These are phyloP conservation scores for Callopanchax toddi DNA, from an alignment of 2,113 vertebrate genomes.

Conservation along the genomic window DNA sequence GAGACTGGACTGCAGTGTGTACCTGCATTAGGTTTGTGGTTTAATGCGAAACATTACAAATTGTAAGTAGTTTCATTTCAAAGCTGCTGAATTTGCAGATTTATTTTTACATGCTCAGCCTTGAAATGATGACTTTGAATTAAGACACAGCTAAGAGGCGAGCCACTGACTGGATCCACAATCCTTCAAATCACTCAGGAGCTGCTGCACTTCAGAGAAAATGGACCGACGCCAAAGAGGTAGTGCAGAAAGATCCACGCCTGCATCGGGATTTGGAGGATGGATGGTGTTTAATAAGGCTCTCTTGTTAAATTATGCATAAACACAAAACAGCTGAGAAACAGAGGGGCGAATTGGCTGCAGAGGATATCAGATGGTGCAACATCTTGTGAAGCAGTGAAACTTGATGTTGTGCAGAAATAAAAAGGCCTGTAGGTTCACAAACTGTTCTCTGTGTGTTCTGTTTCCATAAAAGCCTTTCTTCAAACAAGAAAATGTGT, in stretches of 20 bases:
- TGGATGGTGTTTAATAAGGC: constrained; percentile 22
- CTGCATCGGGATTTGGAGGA: constrained; percentile 18
- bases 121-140: constrained; percentile 18
- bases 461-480: too few relatives aligned
- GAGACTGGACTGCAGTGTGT: too few relatives aligned
- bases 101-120: neutral
- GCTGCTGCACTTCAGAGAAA: constrained; percentile 17
- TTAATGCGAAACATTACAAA: too few relatives aligned
- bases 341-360: neutral
- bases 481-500: too few relatives aligned
- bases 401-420: constrained; percentile 28
- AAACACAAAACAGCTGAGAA: constrained; percentile 17
- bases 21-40: too few relatives aligned
- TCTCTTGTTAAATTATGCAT: constrained; percentile 35
- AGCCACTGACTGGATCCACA: constrained; percentile 31
- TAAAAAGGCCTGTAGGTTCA: constrained; percentile 2
- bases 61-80: too few relatives aligned
- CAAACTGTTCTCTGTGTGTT: neutral
- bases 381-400: constrained; percentile 34
- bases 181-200: constrained; percentile 49
- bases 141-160: constrained; percentile 34
- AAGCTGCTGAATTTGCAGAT: too few relatives aligned
- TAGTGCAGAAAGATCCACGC: constrained; percentile 9
- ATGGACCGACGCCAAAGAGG: constrained; percentile 17
- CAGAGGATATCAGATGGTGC: constrained; percentile 25